phyloP scores from a whole-genome alignment of 2,888 invertebrate species.

The Chouioia cunea region DNA sequence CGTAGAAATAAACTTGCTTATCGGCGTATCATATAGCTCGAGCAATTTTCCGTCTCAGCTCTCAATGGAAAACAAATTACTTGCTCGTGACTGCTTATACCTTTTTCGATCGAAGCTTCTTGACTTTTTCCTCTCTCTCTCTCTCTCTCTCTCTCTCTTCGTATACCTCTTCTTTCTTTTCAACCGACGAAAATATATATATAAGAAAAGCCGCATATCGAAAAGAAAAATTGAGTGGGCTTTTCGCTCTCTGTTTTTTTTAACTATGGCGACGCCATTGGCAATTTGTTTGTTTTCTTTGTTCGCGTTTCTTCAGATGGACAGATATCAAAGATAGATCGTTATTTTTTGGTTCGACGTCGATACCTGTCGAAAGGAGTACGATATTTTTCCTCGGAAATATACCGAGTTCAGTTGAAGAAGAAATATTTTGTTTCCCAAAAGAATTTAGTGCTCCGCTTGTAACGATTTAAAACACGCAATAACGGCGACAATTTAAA shows the following conservation, averaged over 20 bases:
- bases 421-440: too few species aligned
- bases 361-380: too few species aligned
- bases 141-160: slow-evolving; percentile 8
- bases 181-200: too few species aligned
- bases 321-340: not conserved
- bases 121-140: slow-evolving; percentile 13
- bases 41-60: too few species aligned
- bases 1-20: too few species aligned
- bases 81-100: not conserved
- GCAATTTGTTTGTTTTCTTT: slow-evolving; percentile 29
- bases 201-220: too few species aligned
- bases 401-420: too few species aligned
- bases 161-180: slow-evolving; percentile 24
- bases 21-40: too few species aligned
- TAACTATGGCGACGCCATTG: slow-evolving; percentile 4
- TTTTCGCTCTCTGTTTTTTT: not conserved
- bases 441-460: too few species aligned
- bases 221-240: slow-evolving; percentile 12
- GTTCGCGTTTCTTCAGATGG: not conserved
- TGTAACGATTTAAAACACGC: too few species aligned
- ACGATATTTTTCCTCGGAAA: too few species aligned
- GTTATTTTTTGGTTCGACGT: not conserved
- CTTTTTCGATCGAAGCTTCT: slow-evolving; percentile 4
- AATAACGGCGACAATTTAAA: too few species aligned
- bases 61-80: slow-evolving; percentile 38